Evolutionary conservation across 2,113 vertebrate genomes (phyloP), one percentile per base, ranked within the genome.

Genomic region (Caracal caracal): DNA sequence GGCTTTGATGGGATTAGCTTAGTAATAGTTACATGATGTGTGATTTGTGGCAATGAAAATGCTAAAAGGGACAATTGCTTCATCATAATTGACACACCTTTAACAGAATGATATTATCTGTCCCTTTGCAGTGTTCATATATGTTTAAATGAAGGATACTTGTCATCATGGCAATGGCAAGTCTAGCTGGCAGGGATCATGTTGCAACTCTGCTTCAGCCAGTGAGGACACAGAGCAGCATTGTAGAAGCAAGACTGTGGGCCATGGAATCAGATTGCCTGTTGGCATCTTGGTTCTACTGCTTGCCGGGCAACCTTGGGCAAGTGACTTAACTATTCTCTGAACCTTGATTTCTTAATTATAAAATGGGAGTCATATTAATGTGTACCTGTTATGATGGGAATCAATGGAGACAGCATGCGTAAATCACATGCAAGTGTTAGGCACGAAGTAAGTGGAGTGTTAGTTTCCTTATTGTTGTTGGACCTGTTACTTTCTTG

Each of bases 1-100:
- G 61, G 43, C 85, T 96, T 94, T 93, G 68, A 83, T 47, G 53
- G 13, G 61, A 96, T 94, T 96, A 88, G 16, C 47, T 61, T 40
- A 90, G 35, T 61, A 95, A 71, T 68, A 1, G 0, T 78, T 93
- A 94, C 26, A 43, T 26, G 40, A 78, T 66, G 49, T 93, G 70
- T 71, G 85, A 88, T 78, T 28, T 91, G 73, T 88, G 47, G 51
- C n/a, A 85, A 49, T 43, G 70, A 96, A 97, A 71, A 40, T 81
- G 26, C 26, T 93, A 2, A 65, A 84, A 90, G 61, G 40, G 49
- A n/a, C 73, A 95, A 40, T 73, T 93, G 85, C 37, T 95, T 51
- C 24, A 59, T 88, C 47, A 37, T 85, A 71, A 73, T 71, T 73
- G 56, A 94, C 47, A 75, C 11, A 68, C 6, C 37, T 95, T 95